phyloP scores from a whole-genome alignment of 1,140 invertebrate species.

The Bradynema listronoti region DNA sequence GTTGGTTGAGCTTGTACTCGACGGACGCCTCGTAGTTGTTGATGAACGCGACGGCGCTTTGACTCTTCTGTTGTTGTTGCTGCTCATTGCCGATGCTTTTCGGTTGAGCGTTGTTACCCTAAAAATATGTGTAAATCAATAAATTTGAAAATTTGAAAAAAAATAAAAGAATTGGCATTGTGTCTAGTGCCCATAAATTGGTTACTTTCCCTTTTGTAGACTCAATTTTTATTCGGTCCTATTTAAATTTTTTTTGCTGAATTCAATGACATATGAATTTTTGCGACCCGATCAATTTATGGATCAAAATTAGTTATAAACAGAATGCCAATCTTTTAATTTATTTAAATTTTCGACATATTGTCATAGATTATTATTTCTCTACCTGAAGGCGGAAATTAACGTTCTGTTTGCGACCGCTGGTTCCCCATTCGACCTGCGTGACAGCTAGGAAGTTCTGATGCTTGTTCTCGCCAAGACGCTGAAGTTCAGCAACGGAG shows the following conservation, averaged over 20 bases:
- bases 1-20: constrained; percentile 13
- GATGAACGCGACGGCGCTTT: constrained; percentile 13
- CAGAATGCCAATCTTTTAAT: too few relatives aligned
- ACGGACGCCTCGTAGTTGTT: constrained; percentile 34
- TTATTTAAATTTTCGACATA: too few relatives aligned
- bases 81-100: background rate
- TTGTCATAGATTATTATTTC: constrained; percentile 1
- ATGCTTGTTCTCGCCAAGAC: constrained; percentile 1
- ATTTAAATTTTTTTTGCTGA: too few relatives aligned
- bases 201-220: too few relatives aligned
- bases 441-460: constrained; percentile 5
- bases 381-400: constrained; percentile 28
- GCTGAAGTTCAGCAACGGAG: constrained; percentile 15
- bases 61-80: constrained; percentile 15
- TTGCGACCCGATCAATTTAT: background rate
- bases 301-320: too few relatives aligned
- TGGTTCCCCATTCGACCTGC: constrained; percentile 22
- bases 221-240: too few relatives aligned
- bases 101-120: too few relatives aligned
- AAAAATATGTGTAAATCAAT: too few relatives aligned
- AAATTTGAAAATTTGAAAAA: background rate
- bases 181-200: too few relatives aligned
- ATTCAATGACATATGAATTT: too few relatives aligned
- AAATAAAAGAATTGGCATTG: background rate
- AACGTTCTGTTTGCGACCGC: constrained; percentile 13